Evolutionary conservation across 2,888 invertebrate species (phyloP), one percentile per base, ranked within the genome.

Genomic region (Ischnura elegans): DNA sequence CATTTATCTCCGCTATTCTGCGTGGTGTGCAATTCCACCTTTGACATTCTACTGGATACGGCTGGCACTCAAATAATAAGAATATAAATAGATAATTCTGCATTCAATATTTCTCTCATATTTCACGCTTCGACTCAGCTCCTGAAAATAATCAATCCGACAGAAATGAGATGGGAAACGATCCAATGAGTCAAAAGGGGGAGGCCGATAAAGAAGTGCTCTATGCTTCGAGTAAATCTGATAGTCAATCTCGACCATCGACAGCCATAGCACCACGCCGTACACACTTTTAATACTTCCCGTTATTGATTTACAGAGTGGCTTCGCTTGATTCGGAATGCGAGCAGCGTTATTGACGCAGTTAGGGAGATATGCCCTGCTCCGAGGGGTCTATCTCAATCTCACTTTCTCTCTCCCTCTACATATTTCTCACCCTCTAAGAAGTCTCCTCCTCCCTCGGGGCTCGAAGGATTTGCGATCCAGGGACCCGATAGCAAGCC

Each of bases 221-320:
- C 76, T 36, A 76, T 76, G 76, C 36, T 4, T 36, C 0, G 3
- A 36, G 76, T 36, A 76, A 76, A 29, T 76, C 29, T 36, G 61
- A 21, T 61, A 10, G 13, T 76, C 36, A 76, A 36, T 36, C 76
- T n/a, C 29, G 76, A 76, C 36, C 5, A 76, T 76, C 76, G 76
- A 25, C 76, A 76, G 76, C 76, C 76, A 76, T 25, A 36, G 76
- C 4, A 29, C 36, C 8, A 36, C 76, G 8, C 76, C 76, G 13
- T 76, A 36, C 76, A 36, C 76, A 36, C 76, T 36, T n/a, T n/a
- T 86, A 46, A 86, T 86, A 36, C 86, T 45, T 25, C 36, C 45
- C 86, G 86, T 86, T 86, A 46, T 86, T 86, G 86, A 86, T 86
- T 86, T 86, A 86, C 86, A 25, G 86, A 43, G 43, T 46, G 86